Base-by-base conservation (phyloP, 1,140 invertebrate species). In the Rhopalosiphum maidis region DNA sequence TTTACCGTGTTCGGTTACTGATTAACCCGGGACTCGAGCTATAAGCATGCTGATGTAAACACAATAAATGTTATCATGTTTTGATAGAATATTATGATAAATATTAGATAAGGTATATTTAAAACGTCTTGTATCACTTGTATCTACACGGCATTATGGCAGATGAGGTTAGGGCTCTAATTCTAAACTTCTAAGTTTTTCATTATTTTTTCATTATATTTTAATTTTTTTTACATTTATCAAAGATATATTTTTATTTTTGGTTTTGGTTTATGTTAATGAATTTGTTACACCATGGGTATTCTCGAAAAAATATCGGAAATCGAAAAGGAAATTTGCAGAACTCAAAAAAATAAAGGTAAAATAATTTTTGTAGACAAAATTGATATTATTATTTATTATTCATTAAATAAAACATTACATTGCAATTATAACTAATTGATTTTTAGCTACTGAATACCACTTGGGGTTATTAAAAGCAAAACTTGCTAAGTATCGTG, bases 271-370 rank as follows among this genome's bases (percentile, higher is more conserved):
- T 30, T 54, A 35, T 30, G 54, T 68, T 90, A n/a, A 90, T 68
- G 54, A 90, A 43, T 68, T 46, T 15, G 43, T 68, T 55, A 55
- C 46, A 95, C 95, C 93, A 99, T 99, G 99, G 99, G 99, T 94
- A 99, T 99, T 95, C 96, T 99, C 94, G 99, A 99, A 95, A 99
- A 99, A 96, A 99, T 99, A 95, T 97, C 98, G 1, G 99, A 99
- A 96, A 99, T 99, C 93, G 99, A 99, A 95, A 97, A 97, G 94
- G 99, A 99, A 97, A 99, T 99, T 91, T 97, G 98, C 15, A 96
- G 99, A 94, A 99, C 99, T 46, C 99, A 99, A 95, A 99, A 99
- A 96, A 99, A 99, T 96, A 99, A 99, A 98, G 99, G 99, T 99
- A 96, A 94, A 94, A 68, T 51, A n/a, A 54, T 37, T 89, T 1